Base-by-base conservation (phyloP, 1,140 invertebrate species). In the Odontomachus brunneus region DNA sequence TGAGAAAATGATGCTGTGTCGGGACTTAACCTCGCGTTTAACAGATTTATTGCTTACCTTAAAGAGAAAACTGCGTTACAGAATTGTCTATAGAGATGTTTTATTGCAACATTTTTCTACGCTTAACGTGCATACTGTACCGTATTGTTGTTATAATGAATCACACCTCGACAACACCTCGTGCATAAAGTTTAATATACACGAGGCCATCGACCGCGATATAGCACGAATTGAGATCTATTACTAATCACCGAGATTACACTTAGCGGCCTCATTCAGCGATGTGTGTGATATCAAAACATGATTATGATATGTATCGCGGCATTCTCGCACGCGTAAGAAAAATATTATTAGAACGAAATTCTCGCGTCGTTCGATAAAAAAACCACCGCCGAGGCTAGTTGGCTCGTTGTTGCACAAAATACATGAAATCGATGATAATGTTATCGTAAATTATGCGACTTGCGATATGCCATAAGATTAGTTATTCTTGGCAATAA, bases 41-140 rank as follows among this genome's bases (percentile, higher is more conserved):
- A 69, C 4, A 0, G 3, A 15, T 7, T 12, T 7, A 33, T 67
- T 14, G 59, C 80, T 12, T 24, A 88, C 87, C 84, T 83, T 7
- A 75, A 78, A 5, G 38, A 57, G 48, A 55, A 51, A 75, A 11
- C 26, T 74, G 57, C 73, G 62, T 44, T 17, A 22, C 51, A 11
- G 12, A 29, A 48, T 26, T 75, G 75, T 65, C 38, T 11, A 44
- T 59, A 48, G 51, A 49, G 48, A 11, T n/a, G 53, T 59, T 17
- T 29, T 80, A 88, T 88, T 74, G 76, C 75, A 83, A 71, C 76
- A 55, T 88, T 75, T 83, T 74, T 38, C 73, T 88, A 63, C 73
- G 80, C 76, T 73, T 85, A 67, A 76, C 67, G 33, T 74, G 78
- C 86, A 69, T 85, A 65, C 62, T 84, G 55, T 51, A 48, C 66